phyloP scores from a whole-genome alignment of 2,888 invertebrate genomes.

The Cheilosia grossa region DNA sequence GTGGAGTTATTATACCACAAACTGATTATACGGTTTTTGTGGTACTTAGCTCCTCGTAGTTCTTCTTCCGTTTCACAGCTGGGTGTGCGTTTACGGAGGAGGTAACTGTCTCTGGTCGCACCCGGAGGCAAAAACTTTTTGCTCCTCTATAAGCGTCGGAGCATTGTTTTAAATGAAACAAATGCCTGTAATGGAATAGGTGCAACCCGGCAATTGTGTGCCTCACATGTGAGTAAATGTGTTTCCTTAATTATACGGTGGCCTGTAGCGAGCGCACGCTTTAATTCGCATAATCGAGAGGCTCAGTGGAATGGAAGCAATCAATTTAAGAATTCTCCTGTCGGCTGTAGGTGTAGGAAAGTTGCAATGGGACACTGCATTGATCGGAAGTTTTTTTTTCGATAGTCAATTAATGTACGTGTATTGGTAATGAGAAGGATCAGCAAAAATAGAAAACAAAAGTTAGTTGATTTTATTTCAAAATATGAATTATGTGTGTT shows the following conservation, averaged over 20 bases:
- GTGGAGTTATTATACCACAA: slow-evolving; percentile 73
- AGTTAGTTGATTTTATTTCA: no score
- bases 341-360: not conserved
- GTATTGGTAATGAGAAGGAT: no score
- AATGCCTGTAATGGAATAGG: slow-evolving; percentile 27
- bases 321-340: slow-evolving; percentile 6
- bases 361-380: no score
- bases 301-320: slow-evolving; percentile 22
- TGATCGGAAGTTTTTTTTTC: no score
- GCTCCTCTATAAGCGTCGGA: slow-evolving; percentile 24
- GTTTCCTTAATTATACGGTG: slow-evolving; percentile 34
- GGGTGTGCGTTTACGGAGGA: slow-evolving; percentile 26
- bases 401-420: no score
- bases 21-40: slow-evolving; percentile 74
- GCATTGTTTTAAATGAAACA: slow-evolving; percentile 72
- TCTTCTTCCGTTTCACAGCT: slow-evolving; percentile 41
- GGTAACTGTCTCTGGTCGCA: slow-evolving; percentile 27
- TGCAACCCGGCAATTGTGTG: slow-evolving; percentile 2
- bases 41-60: slow-evolving; percentile 74
- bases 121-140: slow-evolving; percentile 49
- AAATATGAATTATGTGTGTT: no score
- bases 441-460: no score
- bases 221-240: slow-evolving; percentile 8
- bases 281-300: slow-evolving; percentile 17
- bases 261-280: not conserved